phyloP scores from a whole-genome alignment of 2,113 vertebrate species.

The Motacilla alba region DNA sequence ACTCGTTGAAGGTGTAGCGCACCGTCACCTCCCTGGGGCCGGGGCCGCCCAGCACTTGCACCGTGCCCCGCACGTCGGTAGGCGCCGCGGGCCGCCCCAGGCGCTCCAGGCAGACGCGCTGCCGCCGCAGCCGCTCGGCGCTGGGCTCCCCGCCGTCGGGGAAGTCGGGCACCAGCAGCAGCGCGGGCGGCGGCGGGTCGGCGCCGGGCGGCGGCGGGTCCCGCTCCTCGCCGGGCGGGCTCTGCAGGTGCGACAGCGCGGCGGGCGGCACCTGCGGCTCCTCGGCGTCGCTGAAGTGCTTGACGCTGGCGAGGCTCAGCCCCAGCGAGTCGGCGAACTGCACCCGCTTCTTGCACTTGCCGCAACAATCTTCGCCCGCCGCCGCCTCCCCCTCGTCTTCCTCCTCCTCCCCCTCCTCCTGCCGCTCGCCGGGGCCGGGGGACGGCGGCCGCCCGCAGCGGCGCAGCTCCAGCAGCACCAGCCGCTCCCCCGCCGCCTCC shows the following conservation, averaged over 20 bases:
- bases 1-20: conserved; percentile 88
- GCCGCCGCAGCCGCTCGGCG: conserved; percentile 56
- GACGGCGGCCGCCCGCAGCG: conserved; percentile 59
- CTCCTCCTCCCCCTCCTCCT: conserved; percentile 17
- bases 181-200: background rate
- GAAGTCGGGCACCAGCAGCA: conserved; percentile 57
- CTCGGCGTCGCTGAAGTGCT: conserved; percentile 83
- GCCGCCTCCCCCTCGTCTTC: conserved; percentile 23
- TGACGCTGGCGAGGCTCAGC: conserved; percentile 83
- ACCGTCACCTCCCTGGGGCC: conserved; percentile 72
- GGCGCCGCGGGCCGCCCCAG: conserved; percentile 50
- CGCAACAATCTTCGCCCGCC: conserved; percentile 31
- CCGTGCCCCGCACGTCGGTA: conserved; percentile 75
- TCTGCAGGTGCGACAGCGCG: conserved; percentile 76
- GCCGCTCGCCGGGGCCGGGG: conserved; percentile 10
- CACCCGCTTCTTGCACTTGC: conserved; percentile 81
- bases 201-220: background rate
- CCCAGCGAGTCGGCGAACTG: conserved; percentile 90
- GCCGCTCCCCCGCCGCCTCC: background rate
- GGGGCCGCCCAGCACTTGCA: conserved; percentile 61
- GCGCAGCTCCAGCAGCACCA: conserved; percentile 52
- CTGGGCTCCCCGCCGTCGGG: conserved; percentile 14
- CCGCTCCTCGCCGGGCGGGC: conserved; percentile 60
- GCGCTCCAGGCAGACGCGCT: conserved; percentile 77
- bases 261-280: conserved; percentile 82